Evolutionary conservation across 2,113 vertebrate genomes (phyloP).

Genomic region (Procapra przewalskii): DNA sequence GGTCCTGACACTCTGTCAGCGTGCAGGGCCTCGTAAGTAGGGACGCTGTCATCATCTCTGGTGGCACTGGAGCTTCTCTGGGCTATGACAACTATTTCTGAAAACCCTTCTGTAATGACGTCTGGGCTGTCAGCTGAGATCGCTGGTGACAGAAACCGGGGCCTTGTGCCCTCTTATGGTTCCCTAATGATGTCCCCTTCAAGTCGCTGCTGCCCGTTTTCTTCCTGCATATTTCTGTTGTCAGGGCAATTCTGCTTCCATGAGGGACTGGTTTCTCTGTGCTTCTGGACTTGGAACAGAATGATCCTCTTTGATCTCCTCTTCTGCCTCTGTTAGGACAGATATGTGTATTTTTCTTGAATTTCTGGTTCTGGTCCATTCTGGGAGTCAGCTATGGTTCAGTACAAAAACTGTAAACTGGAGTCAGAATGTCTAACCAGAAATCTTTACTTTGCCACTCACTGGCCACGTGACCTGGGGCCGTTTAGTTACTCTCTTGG

Average conservation of each 20-base stretch:
- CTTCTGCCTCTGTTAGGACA: neutral
- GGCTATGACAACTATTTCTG: neutral
- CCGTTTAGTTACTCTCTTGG: neutral
- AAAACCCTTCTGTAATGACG: neutral
- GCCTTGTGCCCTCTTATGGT: neutral
- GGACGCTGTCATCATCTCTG: neutral
- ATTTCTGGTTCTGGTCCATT: neutral
- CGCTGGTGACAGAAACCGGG: neutral
- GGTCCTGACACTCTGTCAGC: neutral
- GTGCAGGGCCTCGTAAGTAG: neutral
- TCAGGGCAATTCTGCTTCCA: neutral
- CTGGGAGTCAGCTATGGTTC: neutral
- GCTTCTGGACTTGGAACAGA: neutral
- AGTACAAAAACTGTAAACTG: neutral
- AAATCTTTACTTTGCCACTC: neutral
- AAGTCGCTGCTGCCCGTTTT: rapidly evolving
- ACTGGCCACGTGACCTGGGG: neutral
- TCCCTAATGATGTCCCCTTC: neutral
- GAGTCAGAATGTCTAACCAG: neutral
- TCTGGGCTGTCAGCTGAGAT: neutral
- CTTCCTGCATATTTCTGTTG: neutral
- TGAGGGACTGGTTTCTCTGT: neutral
- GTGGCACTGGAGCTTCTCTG: neutral
- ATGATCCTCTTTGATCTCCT: neutral
- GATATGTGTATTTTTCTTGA: neutral